Evolutionary conservation across 2,113 vertebrate species (phyloP), one percentile per base, ranked within the genome.

Genomic region (Calidris pygmaea): DNA sequence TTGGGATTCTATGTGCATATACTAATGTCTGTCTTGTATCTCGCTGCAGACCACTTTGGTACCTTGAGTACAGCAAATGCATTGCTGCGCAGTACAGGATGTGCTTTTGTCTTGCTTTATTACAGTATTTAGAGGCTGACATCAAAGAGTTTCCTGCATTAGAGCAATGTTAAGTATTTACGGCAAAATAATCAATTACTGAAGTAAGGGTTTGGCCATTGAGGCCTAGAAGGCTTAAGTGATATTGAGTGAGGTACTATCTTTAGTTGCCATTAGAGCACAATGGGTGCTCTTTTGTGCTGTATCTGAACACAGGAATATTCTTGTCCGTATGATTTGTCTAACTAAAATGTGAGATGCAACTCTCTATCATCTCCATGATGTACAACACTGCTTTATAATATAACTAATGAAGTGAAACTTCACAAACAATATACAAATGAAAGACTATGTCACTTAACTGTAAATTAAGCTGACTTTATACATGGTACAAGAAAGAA

Each of bases 261-360:
- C 91, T 97, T 97, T 97, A 96, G 94, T 66, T 87, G 66, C 74
- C 74, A 76, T 96, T 94, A 95, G 85, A 32, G 60, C 47, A 7
- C 23, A 63, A 50, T 52, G 82, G 47, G 9, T 87, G 22, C 21
- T 56, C 74, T 68, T 85, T 79, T 14, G 5, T 81, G 66, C 47
- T 41, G 22, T 52, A 14, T 65, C 45, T 50, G 47, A 63, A 27
- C 30, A 71, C 15, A 55, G 67, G 13, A 37, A 29, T 78, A 35
- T 34, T 89, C n/a, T 53, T 77, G 1, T 68, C 37, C 35, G 27
- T 27, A 29, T 62, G n/a, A 60, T 75, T 32, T 81, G 30, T 26
- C 47, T n/a, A 16, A 34, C 59, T 67, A 78, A 83, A 90, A 43
- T 19, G 22, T 58, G 50, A 23, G 41, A 4, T 90, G 41, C 72